Evolutionary conservation across 2,888 invertebrate species (phyloP).

Genomic region (Furcula furcula): DNA sequence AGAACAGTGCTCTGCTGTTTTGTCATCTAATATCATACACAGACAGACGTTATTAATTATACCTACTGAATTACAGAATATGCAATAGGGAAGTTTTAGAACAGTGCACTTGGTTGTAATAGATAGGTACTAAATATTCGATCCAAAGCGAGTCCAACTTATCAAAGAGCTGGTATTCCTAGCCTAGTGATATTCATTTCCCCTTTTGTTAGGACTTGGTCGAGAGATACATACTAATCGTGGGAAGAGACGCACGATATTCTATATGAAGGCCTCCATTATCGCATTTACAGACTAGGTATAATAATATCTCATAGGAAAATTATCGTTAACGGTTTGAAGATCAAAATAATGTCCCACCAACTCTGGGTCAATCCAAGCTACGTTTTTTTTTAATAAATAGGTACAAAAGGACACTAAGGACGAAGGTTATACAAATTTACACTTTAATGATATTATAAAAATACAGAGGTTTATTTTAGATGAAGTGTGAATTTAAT

Average conservation of each 20-base stretch:
- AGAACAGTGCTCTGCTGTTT: not conserved
- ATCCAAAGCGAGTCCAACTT: constrained; percentile 39
- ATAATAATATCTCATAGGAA: constrained; percentile 54
- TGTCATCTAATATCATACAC: not conserved
- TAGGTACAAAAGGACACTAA: not conserved
- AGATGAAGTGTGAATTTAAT: too few relatives aligned
- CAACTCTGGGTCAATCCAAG: too few relatives aligned
- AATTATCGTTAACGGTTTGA: constrained; percentile 50
- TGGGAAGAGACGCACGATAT: constrained; percentile 37
- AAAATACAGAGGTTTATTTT: too few relatives aligned
- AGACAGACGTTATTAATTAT: not conserved
- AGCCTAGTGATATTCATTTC: constrained; percentile 61
- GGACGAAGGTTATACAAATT: not conserved
- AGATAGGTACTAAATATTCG: constrained; percentile 29
- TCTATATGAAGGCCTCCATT: constrained; percentile 73
- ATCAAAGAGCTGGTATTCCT: constrained; percentile 42
- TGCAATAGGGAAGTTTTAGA: not conserved
- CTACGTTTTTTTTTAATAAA: not conserved
- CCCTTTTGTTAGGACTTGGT: constrained; percentile 64
- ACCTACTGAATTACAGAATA: not conserved
- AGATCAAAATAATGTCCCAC: constrained; percentile 23
- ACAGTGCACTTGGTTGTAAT: not conserved
- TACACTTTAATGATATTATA: too few relatives aligned
- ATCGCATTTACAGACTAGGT: constrained; percentile 53
- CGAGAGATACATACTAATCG: constrained; percentile 49